Base-by-base conservation (phyloP, 2,888 invertebrate species). In the Pterostichus madidus region DNA sequence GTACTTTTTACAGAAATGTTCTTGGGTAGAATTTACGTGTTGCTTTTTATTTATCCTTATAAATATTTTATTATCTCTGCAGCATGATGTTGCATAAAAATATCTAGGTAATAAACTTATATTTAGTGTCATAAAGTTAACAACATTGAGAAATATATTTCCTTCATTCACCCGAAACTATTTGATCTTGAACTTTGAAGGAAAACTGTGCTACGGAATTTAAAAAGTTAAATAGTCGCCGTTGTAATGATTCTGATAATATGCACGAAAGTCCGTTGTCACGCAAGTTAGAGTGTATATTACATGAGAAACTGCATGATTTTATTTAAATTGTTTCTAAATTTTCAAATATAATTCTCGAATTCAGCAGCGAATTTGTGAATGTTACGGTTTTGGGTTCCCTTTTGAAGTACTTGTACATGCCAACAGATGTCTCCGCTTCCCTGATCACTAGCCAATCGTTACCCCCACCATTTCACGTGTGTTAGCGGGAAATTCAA, bases 351-450 rank as follows among this genome's bases (percentile, higher is more conserved):
- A 61, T 68, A 39, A 39, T 39, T 15, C 59, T 59, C 68, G 68
- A 44, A 71, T 64, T 64, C 32, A 64, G 64, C 64, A 64, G 35
- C 64, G 64, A 64, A 64, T 17, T 59, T 59, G 59, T 31, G 59
- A 17, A 53, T 64, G 13, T 11, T 64, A 64, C 35, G 64, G 49
- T 32, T 64, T 35, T 35, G 64, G 13, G 32, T 71, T 71, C 68
- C 68, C 44, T 44, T 64, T 49, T 17, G 56, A 56, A 56, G 35
- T 64, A 64, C 64, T 64, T 64, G 56, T 77, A 77, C 35, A 56
- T 80, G 80, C 80, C 71, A 80, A 80, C 80, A 46, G 80, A 80
- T 80, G 80, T 80, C 79, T 75, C 81, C 61, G 75, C 81, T 81
- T 81, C 81, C 75, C 53, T 75, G 44, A 73, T 56, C 81, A 81